Base-by-base conservation (phyloP, 2,888 invertebrate genomes). In the Ypsolopha sequella region DNA sequence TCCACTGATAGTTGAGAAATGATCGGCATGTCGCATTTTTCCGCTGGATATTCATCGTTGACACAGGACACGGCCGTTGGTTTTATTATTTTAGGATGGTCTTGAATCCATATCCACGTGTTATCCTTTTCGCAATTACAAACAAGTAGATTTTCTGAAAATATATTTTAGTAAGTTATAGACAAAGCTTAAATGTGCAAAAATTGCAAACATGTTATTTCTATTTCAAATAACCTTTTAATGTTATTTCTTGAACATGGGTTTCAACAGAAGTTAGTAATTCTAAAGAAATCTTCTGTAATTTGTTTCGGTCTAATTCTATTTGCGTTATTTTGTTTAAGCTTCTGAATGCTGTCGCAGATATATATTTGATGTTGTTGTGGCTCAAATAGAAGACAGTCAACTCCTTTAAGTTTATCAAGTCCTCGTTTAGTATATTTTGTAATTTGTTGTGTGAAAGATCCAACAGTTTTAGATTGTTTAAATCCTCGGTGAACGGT, bases 41-140 rank as follows among this genome's bases (percentile, higher is more conserved):
- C 79, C 57, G 70, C 80, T 2, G 84, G 85, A 59, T 81, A 80
- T 55, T 85, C 82, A 55, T 80, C 68, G 53, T 84, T 79, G 11
- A 73, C 56, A 52, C 86, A 86, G 46, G 73, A 66, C 2, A 80
- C 73, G 50, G 73, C 65, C 53, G 69, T 76, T 3, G 74, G 62
- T 57, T 79, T 80, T 51, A 86, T 73, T 56, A 79, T 77, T 66
- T 78, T 82, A 10, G 93, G 92, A 82, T 97, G 95, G 76, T 95
- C 94, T 68, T 95, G 90, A 61, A 97, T 88, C 97, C 96, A 97
- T 70, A 95, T 93, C 95, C 97, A 96, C 39, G 96, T 90, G 73
- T 95, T 95, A 73, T 95, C 94, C 63, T 94, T 93, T 72, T 96
- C 94, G 76, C 97, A 97, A 68, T 91, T 93, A 81, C 97, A 97